Base-by-base conservation (phyloP, 1,140 invertebrate species). In the Trichomalopsis sarcophagae region DNA sequence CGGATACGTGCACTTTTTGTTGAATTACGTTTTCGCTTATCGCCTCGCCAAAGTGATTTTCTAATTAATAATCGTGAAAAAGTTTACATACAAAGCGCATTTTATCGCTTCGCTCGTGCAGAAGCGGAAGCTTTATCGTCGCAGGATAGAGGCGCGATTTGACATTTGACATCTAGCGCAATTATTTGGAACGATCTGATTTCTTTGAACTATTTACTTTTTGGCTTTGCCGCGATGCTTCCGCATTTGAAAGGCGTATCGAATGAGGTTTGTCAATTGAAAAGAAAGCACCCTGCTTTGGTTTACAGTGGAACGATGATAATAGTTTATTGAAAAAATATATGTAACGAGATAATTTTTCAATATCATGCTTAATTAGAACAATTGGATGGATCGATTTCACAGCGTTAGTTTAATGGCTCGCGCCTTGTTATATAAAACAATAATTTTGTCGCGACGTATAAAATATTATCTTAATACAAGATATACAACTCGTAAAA, bases 101-200 rank as follows among this genome's bases (percentile, higher is more conserved):
- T 6, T n/a, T 62, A 21, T 62, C 55, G 55, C 55, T 62, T 21
- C 17, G 55, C 55, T 62, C 55, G 55, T n/a, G 55, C 55, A 62
- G 55, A 62, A 62, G 21, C 55, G 17, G 55, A 62, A 62, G 55
- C 55, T 62, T 55, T 62, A 62, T 62, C 55, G 6, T 62, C 17
- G 21, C 55, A 62, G 55, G 55, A 62, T 62, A 62, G 55, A 62
- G 21, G 55, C 55, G 17, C 62, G 86, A 89, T 89, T n/a, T n/a
- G 89, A 89, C 88, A 89, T 87, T 88, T 89, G 87, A 87, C 86
- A 87, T 44, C 71, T 10, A 75, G 73, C 13, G 33, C 36, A 75
- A 44, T n/a, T 62, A 62, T 62, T 62, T 62, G 17, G 55, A 62
- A 62, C 33, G 14, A 75, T 75, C 73, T 44, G 36, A 75, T 62